These are phyloP conservation scores for Bombus confusus DNA, from an alignment of 1,140 invertebrate species.

Conservation along the genomic window DNA sequence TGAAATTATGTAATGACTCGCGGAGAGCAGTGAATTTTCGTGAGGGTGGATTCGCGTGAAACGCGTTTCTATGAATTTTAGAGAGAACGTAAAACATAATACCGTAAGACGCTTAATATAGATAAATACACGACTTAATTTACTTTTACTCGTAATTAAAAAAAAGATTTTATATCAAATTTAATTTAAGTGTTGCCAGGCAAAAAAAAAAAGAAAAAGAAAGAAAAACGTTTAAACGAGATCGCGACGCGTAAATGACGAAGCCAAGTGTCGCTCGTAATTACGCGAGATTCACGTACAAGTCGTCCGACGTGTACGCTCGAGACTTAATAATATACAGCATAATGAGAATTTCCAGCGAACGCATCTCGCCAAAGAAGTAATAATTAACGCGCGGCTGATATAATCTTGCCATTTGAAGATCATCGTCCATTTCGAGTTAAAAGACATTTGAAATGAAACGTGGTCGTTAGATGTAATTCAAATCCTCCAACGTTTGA, in stretches of 20 bases:
- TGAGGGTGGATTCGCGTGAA: neutral
- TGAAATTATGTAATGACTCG: slow-evolving; percentile 15
- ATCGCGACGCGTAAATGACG: neutral
- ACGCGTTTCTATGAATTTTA: neutral
- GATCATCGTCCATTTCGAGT: neutral
- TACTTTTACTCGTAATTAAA: no score
- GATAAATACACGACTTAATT: neutral
- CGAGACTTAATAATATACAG: slow-evolving; percentile 3
- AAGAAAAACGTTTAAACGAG: neutral
- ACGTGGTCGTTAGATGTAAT: neutral
- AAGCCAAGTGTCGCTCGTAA: slow-evolving; percentile 20
- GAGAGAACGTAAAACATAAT: neutral
- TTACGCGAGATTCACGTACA: slow-evolving; percentile 7
- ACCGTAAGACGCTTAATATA: neutral
- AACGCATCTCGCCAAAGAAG: neutral
- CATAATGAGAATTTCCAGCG: slow-evolving; percentile 18
- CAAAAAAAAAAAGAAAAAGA: neutral
- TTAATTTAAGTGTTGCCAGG: neutral
- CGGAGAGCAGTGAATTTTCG: neutral
- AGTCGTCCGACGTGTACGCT: neutral
- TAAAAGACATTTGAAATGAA: neutral
- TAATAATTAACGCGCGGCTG: slow-evolving; percentile 23
- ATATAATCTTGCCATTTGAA: neutral
- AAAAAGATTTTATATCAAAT: neutral
- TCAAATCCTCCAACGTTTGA: neutral